Percentiles rank a stretch among this genome's conserved stretches.
These are phyloP conservation scores for Podocnemis expansa DNA, from an alignment of 2,113 vertebrate species.

Conservation along the genomic window DNA sequence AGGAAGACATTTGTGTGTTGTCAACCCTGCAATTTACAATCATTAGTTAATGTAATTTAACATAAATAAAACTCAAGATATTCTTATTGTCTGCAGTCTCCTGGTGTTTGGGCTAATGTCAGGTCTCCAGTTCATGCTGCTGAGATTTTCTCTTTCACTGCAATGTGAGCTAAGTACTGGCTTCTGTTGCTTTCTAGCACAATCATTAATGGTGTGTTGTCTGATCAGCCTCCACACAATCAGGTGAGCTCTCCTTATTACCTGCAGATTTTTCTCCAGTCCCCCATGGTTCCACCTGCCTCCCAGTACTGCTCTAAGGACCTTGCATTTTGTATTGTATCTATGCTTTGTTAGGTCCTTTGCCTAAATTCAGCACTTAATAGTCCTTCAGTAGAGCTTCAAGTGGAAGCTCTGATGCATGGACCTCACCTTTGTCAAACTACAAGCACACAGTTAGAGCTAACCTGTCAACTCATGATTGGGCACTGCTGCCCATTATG, in stretches of 20 bases:
- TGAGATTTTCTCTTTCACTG: rapidly evolving
- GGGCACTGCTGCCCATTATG: background rate
- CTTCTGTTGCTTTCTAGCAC: background rate
- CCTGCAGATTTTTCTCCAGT: background rate
- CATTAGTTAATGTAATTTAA: background rate
- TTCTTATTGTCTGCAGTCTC: background rate
- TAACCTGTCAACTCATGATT: constrained; percentile 6
- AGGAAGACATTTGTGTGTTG: background rate
- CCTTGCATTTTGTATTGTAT: background rate
- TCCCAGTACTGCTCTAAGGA: background rate
- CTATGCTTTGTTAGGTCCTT: background rate
- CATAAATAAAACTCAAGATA: background rate
- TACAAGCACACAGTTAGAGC: background rate
- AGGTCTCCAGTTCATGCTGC: background rate
- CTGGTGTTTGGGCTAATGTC: background rate
- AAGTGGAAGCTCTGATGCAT: background rate
- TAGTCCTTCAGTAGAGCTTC: background rate
- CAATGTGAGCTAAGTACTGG: background rate
- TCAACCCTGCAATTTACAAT: background rate
- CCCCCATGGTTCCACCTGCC: background rate
- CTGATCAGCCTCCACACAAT: background rate
- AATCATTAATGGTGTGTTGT: background rate
- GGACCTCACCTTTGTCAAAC: rapidly evolving
- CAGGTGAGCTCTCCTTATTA: background rate
- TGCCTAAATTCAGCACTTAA: background rate